A percentile compares a stretch with the other conserved stretches of the same genome.
These are phyloP conservation scores for Linnaemya vulpina DNA, from an alignment of 2,888 invertebrate species.

Conservation along the genomic window DNA sequence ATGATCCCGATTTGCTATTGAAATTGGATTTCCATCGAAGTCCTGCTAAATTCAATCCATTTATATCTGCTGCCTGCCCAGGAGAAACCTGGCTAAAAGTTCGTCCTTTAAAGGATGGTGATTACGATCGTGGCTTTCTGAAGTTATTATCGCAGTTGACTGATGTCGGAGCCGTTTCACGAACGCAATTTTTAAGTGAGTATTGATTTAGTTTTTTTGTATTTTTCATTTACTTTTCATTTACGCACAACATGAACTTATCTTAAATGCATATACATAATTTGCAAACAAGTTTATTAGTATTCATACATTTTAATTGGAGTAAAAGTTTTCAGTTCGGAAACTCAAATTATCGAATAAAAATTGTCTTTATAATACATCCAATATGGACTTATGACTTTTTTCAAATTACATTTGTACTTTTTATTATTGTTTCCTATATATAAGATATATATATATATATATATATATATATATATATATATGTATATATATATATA, in stretches of 20 bases:
- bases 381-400: too few species aligned
- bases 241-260: neutral
- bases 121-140: slow-evolving; percentile 93
- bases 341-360: too few species aligned
- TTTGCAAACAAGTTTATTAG: neutral
- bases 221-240: neutral
- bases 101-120: slow-evolving; percentile 90
- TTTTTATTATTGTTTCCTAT: too few species aligned
- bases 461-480: too few species aligned
- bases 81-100: slow-evolving; percentile 90
- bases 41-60: slow-evolving; percentile 87
- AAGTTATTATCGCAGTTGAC: slow-evolving; percentile 92
- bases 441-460: too few species aligned
- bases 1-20: slow-evolving; percentile 86
- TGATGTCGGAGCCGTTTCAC: slow-evolving; percentile 90
- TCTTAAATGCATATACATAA: neutral
- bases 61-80: slow-evolving; percentile 87
- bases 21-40: slow-evolving; percentile 87
- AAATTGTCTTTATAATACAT: too few species aligned
- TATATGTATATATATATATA: too few species aligned
- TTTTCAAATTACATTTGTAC: too few species aligned
- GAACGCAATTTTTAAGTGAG: slow-evolving; percentile 92
- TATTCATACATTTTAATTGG: neutral
- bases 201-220: slow-evolving; percentile 55
- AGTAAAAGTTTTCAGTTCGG: neutral